These are phyloP conservation scores for Scelioninae gen. 2 DNA, from an alignment of 2,888 invertebrate species.

Conservation along the genomic window DNA sequence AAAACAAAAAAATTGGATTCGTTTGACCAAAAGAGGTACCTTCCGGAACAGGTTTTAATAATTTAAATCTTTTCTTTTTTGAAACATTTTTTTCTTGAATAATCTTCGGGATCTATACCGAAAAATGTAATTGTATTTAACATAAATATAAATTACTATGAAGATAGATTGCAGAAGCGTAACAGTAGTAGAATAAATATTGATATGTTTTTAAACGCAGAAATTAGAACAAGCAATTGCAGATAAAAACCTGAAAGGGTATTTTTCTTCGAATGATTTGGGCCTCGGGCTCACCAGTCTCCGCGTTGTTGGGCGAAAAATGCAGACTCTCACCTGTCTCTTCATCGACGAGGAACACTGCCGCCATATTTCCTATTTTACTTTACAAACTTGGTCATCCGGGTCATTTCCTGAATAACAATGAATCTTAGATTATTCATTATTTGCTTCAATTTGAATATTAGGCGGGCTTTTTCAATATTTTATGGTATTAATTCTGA, in stretches of 20 bases:
- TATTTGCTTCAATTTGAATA: conserved; percentile 24
- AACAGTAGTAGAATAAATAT: background rate
- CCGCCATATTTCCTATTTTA: conserved; percentile 48
- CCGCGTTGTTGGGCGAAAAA: conserved; percentile 66
- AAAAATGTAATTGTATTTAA: background rate
- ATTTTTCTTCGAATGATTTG: conserved; percentile 61
- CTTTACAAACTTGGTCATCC: conserved; percentile 49
- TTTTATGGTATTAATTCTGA: too few species aligned
- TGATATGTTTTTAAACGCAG: too few species aligned
- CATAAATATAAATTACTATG: background rate
- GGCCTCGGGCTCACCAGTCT: conserved; percentile 71
- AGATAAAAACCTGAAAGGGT: conserved; percentile 67
- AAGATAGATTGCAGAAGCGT: background rate
- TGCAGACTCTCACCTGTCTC: conserved; percentile 69
- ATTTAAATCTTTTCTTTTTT: conserved; percentile 61
- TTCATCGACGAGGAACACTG: conserved; percentile 65
- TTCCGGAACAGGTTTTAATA: conserved; percentile 64
- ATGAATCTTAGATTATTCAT: too few species aligned
- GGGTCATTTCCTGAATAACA: conserved; percentile 56
- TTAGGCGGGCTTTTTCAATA: conserved; percentile 35
- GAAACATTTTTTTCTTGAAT: conserved; percentile 62
- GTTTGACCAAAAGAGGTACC: conserved; percentile 69
- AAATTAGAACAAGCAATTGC: too few species aligned
- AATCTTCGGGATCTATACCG: conserved; percentile 69
- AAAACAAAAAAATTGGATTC: conserved; percentile 69